Conservation (phyloP, 1,140 invertebrate species). For the Aphelenchoides avenae region DNA sequence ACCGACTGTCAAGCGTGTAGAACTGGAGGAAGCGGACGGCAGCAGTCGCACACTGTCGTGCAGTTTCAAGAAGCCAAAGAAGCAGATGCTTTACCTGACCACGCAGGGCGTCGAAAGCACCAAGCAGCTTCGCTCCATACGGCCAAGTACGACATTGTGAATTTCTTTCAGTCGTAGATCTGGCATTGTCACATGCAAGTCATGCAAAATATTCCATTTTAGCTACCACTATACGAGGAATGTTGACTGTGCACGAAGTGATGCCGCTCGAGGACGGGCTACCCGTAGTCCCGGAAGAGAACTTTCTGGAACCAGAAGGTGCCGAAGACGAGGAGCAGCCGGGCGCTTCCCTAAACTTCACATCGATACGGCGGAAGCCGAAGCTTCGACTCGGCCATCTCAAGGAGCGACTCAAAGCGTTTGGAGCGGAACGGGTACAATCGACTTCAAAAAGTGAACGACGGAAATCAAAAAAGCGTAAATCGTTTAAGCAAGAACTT, state of each 20-base stretch:
- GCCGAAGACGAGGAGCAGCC: slow-evolving; percentile 6
- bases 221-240: slow-evolving; percentile 6
- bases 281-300: not conserved
- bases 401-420: slow-evolving; percentile 24
- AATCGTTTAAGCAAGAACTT: slow-evolving; percentile 7
- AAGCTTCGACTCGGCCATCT: slow-evolving; percentile 1
- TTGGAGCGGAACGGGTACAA: no score
- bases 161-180: not conserved
- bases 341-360: not conserved
- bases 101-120: slow-evolving; percentile 14
- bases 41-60: slow-evolving; percentile 6
- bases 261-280: not conserved
- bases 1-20: not conserved
- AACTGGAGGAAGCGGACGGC: slow-evolving; percentile 1
- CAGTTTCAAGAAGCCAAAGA: slow-evolving; percentile 9
- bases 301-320: not conserved
- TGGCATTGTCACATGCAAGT: no score
- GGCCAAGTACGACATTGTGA: not conserved
- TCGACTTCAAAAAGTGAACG: not conserved
- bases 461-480: slow-evolving; percentile 1
- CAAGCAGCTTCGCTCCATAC: not conserved
- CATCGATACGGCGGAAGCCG: slow-evolving; percentile 20
- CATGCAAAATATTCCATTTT: no score
- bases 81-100: slow-evolving; percentile 23
- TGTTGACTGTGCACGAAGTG: slow-evolving; percentile 1